Evolutionary conservation across 2,797 vertebrate genomes (phyloP).

Genomic region (Chelonia mydas): DNA sequence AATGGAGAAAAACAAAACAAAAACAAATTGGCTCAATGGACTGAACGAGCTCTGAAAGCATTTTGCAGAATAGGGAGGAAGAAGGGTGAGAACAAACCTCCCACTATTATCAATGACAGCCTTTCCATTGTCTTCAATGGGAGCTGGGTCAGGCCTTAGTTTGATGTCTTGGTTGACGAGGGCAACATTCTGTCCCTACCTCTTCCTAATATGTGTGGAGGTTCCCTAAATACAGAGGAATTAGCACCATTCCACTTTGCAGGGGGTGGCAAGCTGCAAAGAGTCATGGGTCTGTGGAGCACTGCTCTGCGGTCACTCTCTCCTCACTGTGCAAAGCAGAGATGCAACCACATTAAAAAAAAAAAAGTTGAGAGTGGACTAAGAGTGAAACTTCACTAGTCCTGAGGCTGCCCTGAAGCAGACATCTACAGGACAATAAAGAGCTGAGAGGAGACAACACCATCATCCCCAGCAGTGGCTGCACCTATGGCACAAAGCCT

Average conservation of each 20-base stretch:
- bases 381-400: neutral
- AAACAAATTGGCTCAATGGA: slow-evolving; percentile 1
- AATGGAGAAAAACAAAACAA: slow-evolving; percentile 8
- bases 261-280: slow-evolving; percentile 27
- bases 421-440: neutral
- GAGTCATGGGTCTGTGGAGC: neutral
- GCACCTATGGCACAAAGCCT: neutral
- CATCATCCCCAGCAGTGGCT: neutral
- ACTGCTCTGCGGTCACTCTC: neutral
- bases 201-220: slow-evolving; percentile 45
- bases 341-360: neutral
- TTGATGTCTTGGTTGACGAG: slow-evolving; percentile 44
- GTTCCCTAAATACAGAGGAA: slow-evolving; percentile 16
- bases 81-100: slow-evolving; percentile 55
- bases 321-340: neutral
- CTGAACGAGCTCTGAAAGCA: slow-evolving; percentile 48
- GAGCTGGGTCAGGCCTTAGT: slow-evolving; percentile 46
- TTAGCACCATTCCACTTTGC: neutral
- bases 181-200: slow-evolving; percentile 57
- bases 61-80: slow-evolving; percentile 35
- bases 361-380: neutral
- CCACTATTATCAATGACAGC: slow-evolving; percentile 40
- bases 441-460: neutral
- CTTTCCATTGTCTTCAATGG: slow-evolving; percentile 47
- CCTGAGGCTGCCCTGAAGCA: neutral